These are phyloP conservation scores for Alethe diademata DNA, from an alignment of 2,113 vertebrate species.

Conservation along the genomic window DNA sequence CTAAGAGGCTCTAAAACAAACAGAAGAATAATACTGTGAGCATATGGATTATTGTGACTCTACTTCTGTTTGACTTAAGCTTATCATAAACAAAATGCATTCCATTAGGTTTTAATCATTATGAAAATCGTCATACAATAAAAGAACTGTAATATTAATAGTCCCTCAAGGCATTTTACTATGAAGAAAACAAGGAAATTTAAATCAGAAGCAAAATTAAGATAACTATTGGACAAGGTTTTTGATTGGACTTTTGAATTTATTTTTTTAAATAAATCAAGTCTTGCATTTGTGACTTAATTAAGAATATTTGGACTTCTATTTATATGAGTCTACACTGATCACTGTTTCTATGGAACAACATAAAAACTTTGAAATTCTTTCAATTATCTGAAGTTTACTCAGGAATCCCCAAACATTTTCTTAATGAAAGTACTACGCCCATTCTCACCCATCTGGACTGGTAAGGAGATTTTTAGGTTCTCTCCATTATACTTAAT, in stretches of 20 bases:
- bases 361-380: neutral
- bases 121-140: neutral
- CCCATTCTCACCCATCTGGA: neutral
- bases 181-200: neutral
- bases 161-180: neutral
- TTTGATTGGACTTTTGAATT: neutral
- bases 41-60: neutral
- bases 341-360: neutral
- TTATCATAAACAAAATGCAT: neutral
- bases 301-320: neutral
- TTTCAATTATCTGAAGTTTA: neutral
- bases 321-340: neutral
- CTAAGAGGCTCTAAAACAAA: constrained; percentile 81
- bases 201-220: neutral
- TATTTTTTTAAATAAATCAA: neutral
- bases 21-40: neutral
- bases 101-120: neutral
- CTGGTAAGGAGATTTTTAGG: neutral
- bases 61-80: neutral
- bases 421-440: neutral
- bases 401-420: neutral
- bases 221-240: neutral
- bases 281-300: neutral
- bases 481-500: neutral
- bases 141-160: neutral